Conservation (phyloP, 2,113 vertebrate genomes). For the Recurvirostra avosetta region DNA sequence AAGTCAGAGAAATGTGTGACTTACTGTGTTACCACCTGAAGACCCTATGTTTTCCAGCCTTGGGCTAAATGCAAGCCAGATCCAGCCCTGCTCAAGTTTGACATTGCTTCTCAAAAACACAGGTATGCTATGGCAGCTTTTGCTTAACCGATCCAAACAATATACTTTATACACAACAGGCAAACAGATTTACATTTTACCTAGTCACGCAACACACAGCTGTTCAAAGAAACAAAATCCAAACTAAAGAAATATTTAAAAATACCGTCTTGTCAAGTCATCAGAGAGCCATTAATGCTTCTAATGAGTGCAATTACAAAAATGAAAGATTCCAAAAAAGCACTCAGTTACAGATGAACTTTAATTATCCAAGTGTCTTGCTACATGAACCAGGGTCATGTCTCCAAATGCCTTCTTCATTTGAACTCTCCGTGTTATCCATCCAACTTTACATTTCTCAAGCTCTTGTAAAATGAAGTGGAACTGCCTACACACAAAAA, state of each 20-base stretch:
- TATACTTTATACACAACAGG: background rate
- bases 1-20: conserved; percentile 34
- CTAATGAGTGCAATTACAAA: conserved; percentile 18
- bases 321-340: background rate
- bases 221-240: background rate
- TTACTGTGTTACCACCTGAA: conserved; percentile 39
- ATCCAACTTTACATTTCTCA: background rate
- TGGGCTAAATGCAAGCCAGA: conserved; percentile 45
- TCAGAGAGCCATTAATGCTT: background rate
- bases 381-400: background rate
- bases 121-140: background rate
- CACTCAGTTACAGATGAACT: background rate
- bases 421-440: background rate
- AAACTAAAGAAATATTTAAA: background rate
- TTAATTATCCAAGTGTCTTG: background rate
- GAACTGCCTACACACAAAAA: background rate
- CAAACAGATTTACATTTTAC: background rate
- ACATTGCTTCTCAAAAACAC: conserved; percentile 25
- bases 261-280: background rate
- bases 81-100: conserved; percentile 24
- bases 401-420: background rate
- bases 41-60: conserved; percentile 40
- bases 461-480: background rate
- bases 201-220: background rate
- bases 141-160: conserved; percentile 15